Evolutionary conservation across 2,113 vertebrate species (phyloP).

Genomic region (Deroptyus accipitrinus): DNA sequence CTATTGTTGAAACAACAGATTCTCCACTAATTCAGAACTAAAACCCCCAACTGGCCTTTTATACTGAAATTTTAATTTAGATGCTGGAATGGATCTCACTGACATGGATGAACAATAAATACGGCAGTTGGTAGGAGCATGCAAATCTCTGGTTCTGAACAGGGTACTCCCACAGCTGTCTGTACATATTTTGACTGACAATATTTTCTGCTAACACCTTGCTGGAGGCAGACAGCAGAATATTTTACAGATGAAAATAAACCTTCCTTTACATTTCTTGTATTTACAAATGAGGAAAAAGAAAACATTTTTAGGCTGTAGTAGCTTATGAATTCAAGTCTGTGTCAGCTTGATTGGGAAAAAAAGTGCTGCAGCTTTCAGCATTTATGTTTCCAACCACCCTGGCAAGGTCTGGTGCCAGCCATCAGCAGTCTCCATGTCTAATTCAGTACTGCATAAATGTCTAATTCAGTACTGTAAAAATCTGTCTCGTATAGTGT

Average conservation of each 20-base stretch:
- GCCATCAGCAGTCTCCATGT: background rate
- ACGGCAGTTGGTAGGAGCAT: background rate
- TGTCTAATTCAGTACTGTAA: background rate
- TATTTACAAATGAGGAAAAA: background rate
- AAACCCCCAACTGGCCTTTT: constrained; percentile 36
- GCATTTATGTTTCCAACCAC: background rate
- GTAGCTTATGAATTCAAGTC: background rate
- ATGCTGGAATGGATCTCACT: background rate
- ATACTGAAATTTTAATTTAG: constrained; percentile 35
- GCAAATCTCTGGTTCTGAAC: background rate
- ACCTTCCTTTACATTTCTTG: background rate
- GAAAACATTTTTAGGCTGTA: background rate
- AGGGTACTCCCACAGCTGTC: background rate
- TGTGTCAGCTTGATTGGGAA: background rate
- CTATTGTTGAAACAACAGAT: constrained; percentile 31
- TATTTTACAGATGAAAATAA: background rate
- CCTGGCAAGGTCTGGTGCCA: background rate
- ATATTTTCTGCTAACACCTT: background rate
- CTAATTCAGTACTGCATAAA: background rate
- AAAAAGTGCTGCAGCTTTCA: background rate
- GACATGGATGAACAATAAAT: background rate
- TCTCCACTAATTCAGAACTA: constrained; percentile 52
- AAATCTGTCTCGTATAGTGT: constrained; percentile 10
- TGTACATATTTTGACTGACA: background rate
- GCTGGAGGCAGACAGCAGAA: background rate